Conservation (phyloP, 2,797 vertebrate genomes). For the Lycodopsis pacificus region DNA sequence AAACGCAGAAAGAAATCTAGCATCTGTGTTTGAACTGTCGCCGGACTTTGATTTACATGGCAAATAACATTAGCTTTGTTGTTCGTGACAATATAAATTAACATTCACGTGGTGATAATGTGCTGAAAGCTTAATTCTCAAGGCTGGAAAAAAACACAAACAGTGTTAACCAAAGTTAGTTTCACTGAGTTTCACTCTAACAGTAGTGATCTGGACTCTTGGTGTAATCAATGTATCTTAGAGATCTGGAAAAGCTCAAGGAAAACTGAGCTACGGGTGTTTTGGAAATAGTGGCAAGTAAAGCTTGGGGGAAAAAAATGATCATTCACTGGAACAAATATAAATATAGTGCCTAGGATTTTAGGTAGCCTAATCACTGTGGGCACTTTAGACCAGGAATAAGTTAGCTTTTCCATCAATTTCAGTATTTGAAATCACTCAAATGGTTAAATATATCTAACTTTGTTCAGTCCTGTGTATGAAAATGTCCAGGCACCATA, state of each 20-base stretch:
- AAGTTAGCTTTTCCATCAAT: not conserved
- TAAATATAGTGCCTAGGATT: not conserved
- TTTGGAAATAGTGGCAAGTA: not conserved
- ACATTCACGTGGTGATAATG: constrained; percentile 26
- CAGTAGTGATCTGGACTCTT: constrained; percentile 2
- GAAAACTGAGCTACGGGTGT: constrained; percentile 7
- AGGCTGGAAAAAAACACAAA: constrained; percentile 34
- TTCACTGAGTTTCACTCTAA: constrained; percentile 41
- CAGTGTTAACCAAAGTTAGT: constrained; percentile 46
- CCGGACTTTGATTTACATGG: constrained; percentile 72
- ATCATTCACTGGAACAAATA: not conserved
- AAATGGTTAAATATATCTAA: not conserved
- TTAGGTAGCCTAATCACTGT: not conserved
- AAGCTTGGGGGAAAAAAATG: not conserved
- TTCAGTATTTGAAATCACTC: not conserved
- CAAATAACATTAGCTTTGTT: constrained; percentile 68
- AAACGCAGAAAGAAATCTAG: constrained; percentile 63
- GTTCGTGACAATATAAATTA: constrained; percentile 53
- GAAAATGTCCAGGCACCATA: not conserved
- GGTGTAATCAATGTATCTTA: not conserved
- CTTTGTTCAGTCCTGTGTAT: not conserved
- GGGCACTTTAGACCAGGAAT: not conserved
- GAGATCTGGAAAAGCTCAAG: not conserved
- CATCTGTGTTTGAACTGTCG: constrained; percentile 72
- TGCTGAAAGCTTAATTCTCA: constrained; percentile 18